A percentile compares a stretch with the other conserved stretches of the same genome.
Evolutionary conservation across 2,888 invertebrate genomes (phyloP).

Genomic region (Ceriagrion tenellum): DNA sequence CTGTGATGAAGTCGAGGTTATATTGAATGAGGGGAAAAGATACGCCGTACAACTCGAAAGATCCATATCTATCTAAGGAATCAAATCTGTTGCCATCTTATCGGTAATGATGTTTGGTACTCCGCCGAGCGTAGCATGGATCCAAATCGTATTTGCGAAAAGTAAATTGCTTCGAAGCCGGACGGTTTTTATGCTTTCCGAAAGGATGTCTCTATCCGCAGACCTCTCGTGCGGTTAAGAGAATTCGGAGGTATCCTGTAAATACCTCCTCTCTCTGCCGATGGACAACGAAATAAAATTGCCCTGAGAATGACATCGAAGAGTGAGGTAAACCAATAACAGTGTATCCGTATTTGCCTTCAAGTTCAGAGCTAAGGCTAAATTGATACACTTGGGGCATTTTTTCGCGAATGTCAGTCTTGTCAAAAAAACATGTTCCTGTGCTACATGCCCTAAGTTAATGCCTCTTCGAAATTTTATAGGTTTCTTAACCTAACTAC

Average conservation of each 20-base stretch:
- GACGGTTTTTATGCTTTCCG: neutral
- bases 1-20: neutral
- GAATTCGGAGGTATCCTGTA: neutral
- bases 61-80: neutral
- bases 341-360: neutral
- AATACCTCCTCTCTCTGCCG: neutral
- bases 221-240: neutral
- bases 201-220: neutral
- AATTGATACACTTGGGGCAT: no score
- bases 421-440: no score
- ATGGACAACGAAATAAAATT: neutral
- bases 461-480: no score
- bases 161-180: neutral
- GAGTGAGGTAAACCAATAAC: neutral
- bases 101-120: neutral
- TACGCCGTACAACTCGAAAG: neutral
- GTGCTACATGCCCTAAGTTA: no score
- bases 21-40: neutral
- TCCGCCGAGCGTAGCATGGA: neutral
- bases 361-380: no score
- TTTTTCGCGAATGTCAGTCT: no score
- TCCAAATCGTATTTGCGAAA: neutral
- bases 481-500: no score
- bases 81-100: neutral
- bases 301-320: neutral